A percentile compares a stretch with the other conserved stretches of the same genome.
Evolutionary conservation across 2,888 invertebrate genomes (phyloP).

Genomic region (Synanthedon formicaeformis): DNA sequence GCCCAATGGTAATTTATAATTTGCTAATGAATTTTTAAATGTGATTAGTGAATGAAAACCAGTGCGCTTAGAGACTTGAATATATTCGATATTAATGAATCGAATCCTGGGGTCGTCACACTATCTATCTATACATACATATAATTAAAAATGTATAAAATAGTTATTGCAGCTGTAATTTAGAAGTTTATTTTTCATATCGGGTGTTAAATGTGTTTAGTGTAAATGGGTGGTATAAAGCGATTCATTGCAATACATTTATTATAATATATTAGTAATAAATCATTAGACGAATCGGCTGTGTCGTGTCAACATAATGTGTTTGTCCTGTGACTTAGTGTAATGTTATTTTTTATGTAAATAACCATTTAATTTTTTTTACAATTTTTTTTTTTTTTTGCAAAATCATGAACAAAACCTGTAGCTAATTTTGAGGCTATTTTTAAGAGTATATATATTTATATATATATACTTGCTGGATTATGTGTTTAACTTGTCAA

Average conservation of each 20-base stretch:
- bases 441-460: neutral
- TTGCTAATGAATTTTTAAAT: conserved; percentile 36
- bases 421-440: neutral
- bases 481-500: neutral
- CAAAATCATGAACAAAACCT: neutral
- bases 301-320: conserved; percentile 57
- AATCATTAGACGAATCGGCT: conserved; percentile 64
- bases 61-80: conserved; percentile 59
- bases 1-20: conserved; percentile 29
- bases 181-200: conserved; percentile 71
- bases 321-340: conserved; percentile 53
- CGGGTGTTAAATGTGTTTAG: conserved; percentile 68
- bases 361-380: conserved; percentile 22
- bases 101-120: conserved; percentile 36
- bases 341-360: conserved; percentile 42
- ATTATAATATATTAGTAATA: conserved; percentile 14
- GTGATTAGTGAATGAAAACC: conserved; percentile 36
- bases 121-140: conserved; percentile 37
- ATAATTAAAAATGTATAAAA: conserved; percentile 64
- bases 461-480: neutral
- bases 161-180: conserved; percentile 69
- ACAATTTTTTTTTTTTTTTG: neutral
- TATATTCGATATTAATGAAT: conserved; percentile 36
- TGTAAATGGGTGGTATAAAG: conserved; percentile 54
- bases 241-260: conserved; percentile 52